Base-by-base conservation (phyloP, 1,140 invertebrate species). In the Dolichoris vasculosae region DNA sequence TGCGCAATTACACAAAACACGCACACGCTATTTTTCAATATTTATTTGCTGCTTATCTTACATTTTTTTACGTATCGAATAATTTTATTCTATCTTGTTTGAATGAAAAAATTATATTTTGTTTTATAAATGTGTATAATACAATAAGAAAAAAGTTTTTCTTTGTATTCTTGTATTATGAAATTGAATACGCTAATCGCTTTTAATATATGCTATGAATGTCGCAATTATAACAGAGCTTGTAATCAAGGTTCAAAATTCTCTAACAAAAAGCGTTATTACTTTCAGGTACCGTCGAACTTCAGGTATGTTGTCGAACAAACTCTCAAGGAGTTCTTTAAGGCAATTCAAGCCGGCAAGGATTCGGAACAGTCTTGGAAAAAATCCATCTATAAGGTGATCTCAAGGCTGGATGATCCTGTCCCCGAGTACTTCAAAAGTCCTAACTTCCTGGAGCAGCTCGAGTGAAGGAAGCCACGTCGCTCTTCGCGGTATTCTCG, bases 361-460 rank as follows among this genome's bases (percentile, higher is more conserved):
- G 99, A 99, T 94, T 94, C 96, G 40, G 99, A 99, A 93, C 99
- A 99, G 91, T 99, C 98, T 87, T 99, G 99, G 99, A 99, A 99
- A 95, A 99, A 99, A 93, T 97, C 98, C 88, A 99, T 99, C 94
- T 99, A 99, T 95, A 99, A 99, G 94, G 97, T 99, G 89, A 99
- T 99, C 92, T 99, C 98, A 87, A 96, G 99, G 92, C 95, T 99
- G 94, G 99, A 99, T 94, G 99, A 99, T 93, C 96, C 97, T 64
- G 98, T 99, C 87, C 99, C 99, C 84, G 99, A 99, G 92, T 99
- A 99, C 95, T 99, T 99, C 96, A 99, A 99, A 94, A 98, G 97
- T 88, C 98, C 98, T 69, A 99, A 99, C 95, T 99, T 99, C 95
- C 96, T 99, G 93, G 98, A 99, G 93, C 98, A 99, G 94, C 95